These are phyloP conservation scores for Idaea aversata DNA, from an alignment of 2,888 invertebrate species.

Conservation along the genomic window DNA sequence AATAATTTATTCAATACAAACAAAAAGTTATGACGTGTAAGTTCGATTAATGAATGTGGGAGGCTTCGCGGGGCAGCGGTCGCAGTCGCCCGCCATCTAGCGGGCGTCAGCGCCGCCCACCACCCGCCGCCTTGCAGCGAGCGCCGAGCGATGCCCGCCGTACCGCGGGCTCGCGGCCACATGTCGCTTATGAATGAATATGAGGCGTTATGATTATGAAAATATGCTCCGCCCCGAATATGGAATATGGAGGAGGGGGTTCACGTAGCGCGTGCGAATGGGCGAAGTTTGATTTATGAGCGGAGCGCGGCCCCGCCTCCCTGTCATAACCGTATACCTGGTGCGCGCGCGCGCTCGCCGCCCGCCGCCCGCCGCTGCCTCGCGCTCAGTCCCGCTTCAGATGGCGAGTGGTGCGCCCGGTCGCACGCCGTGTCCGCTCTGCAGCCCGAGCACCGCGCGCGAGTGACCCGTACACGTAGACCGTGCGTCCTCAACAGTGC, in stretches of 20 bases:
- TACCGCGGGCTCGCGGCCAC: slow-evolving; percentile 48
- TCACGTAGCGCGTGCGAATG: slow-evolving; percentile 82
- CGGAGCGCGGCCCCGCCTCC: slow-evolving; percentile 82
- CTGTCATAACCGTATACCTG: slow-evolving; percentile 84
- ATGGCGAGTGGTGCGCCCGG: slow-evolving; percentile 77
- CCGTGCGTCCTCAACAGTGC: slow-evolving; percentile 46
- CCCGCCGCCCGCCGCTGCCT: slow-evolving; percentile 66
- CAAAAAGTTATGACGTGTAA: slow-evolving; percentile 72
- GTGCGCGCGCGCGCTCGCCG: slow-evolving; percentile 81
- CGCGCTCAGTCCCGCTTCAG: slow-evolving; percentile 78
- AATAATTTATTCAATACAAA: slow-evolving; percentile 53
- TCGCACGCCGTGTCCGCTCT: slow-evolving; percentile 54
- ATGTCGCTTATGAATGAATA: slow-evolving; percentile 80
- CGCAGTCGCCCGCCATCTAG: slow-evolving; percentile 68
- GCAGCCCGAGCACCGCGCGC: slow-evolving; percentile 57
- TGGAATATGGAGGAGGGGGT: slow-evolving; percentile 83
- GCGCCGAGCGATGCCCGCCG: slow-evolving; percentile 35
- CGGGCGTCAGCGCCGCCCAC: slow-evolving; percentile 72
- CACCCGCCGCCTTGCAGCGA: slow-evolving; percentile 39
- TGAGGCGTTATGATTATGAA: slow-evolving; percentile 81
- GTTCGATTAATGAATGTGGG: slow-evolving; percentile 75
- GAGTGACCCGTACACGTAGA: slow-evolving; percentile 43
- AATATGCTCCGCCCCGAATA: slow-evolving; percentile 81
- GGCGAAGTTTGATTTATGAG: slow-evolving; percentile 85
- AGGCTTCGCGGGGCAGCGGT: slow-evolving; percentile 70